Conservation (phyloP, 2,888 invertebrate species). For the Cyrtodaria siliqua region DNA sequence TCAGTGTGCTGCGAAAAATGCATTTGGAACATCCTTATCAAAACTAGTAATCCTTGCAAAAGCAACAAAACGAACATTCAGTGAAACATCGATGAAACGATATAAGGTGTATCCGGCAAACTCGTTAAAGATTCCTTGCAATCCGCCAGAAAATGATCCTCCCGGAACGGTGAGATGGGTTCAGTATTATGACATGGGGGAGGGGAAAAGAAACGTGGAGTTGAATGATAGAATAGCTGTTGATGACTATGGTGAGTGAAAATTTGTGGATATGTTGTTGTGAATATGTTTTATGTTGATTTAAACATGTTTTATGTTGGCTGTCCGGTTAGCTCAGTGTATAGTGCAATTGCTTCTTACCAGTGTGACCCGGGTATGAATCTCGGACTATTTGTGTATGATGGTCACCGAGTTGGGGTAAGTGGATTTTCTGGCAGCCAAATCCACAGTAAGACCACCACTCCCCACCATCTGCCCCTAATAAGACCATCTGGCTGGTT, state of each 20-base stretch:
- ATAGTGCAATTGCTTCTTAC: too few species aligned
- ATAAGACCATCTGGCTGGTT: too few species aligned
- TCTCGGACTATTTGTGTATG: too few species aligned
- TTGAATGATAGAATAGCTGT: constrained; percentile 94
- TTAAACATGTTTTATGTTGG: too few species aligned
- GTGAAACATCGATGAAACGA: not conserved
- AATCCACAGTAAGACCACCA: too few species aligned
- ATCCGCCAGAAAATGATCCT: constrained; percentile 61
- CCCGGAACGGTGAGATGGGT: constrained; percentile 50
- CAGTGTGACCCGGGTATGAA: too few species aligned
- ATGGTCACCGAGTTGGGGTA: too few species aligned
- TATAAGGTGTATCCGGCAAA: constrained; percentile 33
- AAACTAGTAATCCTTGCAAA: constrained; percentile 97
- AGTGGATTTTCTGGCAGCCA: too few species aligned
- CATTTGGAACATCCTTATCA: constrained; percentile 97
- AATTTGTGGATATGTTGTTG: too few species aligned
- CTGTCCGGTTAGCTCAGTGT: too few species aligned
- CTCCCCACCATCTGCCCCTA: too few species aligned
- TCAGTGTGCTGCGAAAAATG: constrained; percentile 97
- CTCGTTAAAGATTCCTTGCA: constrained; percentile 51
- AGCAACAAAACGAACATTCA: constrained; percentile 87
- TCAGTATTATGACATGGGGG: constrained; percentile 34
- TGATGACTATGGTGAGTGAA: constrained; percentile 91
- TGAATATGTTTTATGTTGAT: too few species aligned
- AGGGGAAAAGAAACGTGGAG: constrained; percentile 35